Conservation (phyloP, 2,113 vertebrate species). For the Montifringilla adamsi region DNA sequence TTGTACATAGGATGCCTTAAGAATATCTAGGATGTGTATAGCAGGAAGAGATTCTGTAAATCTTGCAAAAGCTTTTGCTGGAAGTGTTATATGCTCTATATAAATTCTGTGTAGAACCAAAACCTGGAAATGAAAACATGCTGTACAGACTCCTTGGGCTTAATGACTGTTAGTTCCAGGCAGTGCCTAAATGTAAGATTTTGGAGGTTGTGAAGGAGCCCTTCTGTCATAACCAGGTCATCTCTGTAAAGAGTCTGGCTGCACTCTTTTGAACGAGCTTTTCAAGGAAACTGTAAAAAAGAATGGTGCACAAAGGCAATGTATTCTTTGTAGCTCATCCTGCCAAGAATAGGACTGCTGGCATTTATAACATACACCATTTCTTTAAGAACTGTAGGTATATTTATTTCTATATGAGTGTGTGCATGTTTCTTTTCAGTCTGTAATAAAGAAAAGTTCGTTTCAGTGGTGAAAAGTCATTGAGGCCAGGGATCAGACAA, state of each 20-base stretch:
- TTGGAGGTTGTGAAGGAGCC: background rate
- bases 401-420: background rate
- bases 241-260: background rate
- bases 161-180: background rate
- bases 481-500: background rate
- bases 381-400: background rate
- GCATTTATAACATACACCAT: background rate
- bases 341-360: background rate
- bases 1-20: background rate
- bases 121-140: background rate
- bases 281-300: background rate
- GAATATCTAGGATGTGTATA: background rate
- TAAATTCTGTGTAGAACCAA: background rate
- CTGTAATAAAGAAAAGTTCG: background rate
- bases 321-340: background rate
- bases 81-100: background rate
- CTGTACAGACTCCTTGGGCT: background rate
- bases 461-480: background rate
- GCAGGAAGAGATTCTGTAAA: background rate
- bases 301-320: background rate
- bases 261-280: background rate
- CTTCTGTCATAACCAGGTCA: background rate
- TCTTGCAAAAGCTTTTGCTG: background rate
- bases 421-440: background rate
- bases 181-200: background rate